phyloP scores from a whole-genome alignment of 2,113 vertebrate species.

The Candoia aspera region DNA sequence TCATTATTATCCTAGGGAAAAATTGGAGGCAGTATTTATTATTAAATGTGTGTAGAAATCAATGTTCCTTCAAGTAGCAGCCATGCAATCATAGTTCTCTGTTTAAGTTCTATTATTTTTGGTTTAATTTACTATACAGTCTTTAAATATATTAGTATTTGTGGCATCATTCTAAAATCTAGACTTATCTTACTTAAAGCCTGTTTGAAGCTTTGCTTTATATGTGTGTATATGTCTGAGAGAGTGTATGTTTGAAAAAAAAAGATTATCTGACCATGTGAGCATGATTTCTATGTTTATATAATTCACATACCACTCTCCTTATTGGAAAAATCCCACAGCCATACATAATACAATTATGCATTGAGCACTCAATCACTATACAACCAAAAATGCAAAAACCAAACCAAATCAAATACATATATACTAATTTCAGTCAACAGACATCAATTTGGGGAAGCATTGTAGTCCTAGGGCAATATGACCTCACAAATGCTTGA shows the following conservation, averaged over 20 bases:
- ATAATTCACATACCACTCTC: background rate
- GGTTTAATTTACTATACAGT: background rate
- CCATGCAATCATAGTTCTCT: background rate
- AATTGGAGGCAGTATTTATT: background rate
- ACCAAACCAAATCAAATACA: background rate
- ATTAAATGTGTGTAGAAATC: background rate
- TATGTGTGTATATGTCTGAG: background rate
- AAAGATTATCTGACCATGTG: background rate
- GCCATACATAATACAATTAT: background rate
- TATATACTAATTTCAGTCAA: background rate
- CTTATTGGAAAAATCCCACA: background rate
- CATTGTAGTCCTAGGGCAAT: background rate
- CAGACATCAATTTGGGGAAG: background rate
- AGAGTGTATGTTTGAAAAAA: background rate
- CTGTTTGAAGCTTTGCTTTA: background rate
- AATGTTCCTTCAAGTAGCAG: background rate
- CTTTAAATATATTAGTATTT: background rate
- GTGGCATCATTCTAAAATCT: background rate
- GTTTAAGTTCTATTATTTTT: background rate
- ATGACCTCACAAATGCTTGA: background rate
- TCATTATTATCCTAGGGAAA: background rate
- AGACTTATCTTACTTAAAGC: background rate
- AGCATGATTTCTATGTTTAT: background rate
- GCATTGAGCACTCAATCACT: background rate
- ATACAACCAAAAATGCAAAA: background rate